Percentiles rank a stretch among this genome's conserved stretches.
These are phyloP conservation scores for Melinopterus prodromus DNA, from an alignment of 2,888 invertebrate genomes.

Conservation along the genomic window DNA sequence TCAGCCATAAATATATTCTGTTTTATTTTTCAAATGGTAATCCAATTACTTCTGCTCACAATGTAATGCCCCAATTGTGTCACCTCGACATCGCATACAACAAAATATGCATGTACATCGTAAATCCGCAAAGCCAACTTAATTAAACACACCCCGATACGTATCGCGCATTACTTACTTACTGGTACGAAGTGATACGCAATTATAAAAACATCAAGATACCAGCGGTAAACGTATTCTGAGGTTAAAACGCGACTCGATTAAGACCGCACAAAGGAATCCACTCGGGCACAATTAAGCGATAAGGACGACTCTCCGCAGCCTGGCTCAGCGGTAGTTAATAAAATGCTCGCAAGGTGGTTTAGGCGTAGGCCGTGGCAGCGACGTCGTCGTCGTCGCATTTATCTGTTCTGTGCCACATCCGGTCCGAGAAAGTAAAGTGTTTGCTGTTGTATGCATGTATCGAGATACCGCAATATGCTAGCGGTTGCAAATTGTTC, in stretches of 20 bases:
- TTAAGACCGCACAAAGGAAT: slow-evolving; percentile 4
- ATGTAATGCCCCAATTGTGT: not conserved
- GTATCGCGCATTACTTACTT: not conserved
- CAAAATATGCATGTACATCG: not conserved
- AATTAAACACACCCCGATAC: not conserved
- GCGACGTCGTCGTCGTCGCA: not conserved
- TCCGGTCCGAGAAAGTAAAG: not conserved
- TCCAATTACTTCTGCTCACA: not conserved
- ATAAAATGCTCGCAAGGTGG: not conserved
- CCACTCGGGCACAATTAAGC: not conserved
- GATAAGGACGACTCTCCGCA: not conserved
- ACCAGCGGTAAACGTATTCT: not conserved
- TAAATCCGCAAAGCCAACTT: not conserved
- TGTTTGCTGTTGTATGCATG: not conserved
- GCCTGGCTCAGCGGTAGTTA: not conserved
- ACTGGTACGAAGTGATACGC: not conserved
- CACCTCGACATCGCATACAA: not conserved
- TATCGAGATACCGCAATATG: not conserved
- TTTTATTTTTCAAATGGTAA: not conserved
- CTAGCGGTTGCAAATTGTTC: not conserved
- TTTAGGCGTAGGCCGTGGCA: not conserved
- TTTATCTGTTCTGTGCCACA: not conserved
- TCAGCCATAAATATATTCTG: not conserved
- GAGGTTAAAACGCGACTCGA: not conserved
- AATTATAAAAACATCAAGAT: slow-evolving; percentile 4